These are phyloP conservation scores for Nephrotoma guestfalica DNA, from an alignment of 2,888 invertebrate species.

Conservation along the genomic window DNA sequence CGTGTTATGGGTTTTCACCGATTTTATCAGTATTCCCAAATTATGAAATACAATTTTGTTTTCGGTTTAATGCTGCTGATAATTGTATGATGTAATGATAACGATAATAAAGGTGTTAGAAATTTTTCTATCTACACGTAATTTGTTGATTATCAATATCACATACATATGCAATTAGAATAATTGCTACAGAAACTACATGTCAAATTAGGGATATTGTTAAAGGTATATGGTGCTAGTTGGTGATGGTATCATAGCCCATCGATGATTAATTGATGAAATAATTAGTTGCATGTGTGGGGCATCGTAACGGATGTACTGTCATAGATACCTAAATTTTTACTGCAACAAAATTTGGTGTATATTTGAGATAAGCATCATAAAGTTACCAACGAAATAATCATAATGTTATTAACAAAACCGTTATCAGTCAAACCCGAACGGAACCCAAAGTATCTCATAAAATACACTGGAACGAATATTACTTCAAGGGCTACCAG, in stretches of 20 bases:
- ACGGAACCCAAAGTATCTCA: no score
- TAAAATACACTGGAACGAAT: no score
- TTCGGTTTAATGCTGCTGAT: not conserved
- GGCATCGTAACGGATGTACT: not conserved
- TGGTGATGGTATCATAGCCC: not conserved
- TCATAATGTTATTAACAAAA: not conserved
- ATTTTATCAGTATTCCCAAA: not conserved
- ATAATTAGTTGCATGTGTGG: not conserved
- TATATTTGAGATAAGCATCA: not conserved
- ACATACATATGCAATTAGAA: not conserved
- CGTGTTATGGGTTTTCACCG: not conserved
- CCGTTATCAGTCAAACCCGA: not conserved
- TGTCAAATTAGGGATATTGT: not conserved
- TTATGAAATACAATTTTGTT: not conserved
- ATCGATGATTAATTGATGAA: not conserved
- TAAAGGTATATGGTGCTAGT: not conserved
- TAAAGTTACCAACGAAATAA: not conserved
- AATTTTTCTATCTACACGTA: not conserved
- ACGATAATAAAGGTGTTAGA: not conserved
- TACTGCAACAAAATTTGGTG: not conserved
- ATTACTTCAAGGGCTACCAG: no score
- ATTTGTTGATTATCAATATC: not conserved
- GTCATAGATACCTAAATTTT: not conserved
- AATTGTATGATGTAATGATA: not conserved
- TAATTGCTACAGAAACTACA: not conserved